These are phyloP conservation scores for Euura lappo DNA, from an alignment of 1,140 invertebrate genomes.

Conservation along the genomic window DNA sequence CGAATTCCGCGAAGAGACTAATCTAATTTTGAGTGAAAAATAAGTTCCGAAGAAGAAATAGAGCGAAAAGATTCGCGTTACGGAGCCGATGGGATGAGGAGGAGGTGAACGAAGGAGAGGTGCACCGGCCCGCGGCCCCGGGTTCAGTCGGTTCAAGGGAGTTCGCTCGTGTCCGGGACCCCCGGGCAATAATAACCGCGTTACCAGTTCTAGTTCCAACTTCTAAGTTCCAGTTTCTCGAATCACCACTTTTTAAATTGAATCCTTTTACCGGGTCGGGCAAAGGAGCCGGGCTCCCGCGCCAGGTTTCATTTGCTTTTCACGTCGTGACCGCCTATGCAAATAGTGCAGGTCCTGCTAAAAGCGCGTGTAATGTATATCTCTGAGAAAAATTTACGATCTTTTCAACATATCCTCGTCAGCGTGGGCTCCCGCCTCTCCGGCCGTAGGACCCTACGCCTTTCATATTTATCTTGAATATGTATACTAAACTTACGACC, in stretches of 20 bases:
- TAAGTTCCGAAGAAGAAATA: conserved; percentile 21
- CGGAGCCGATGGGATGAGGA: background rate
- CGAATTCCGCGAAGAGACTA: too few relatives aligned
- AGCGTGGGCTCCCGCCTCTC: conserved; percentile 15
- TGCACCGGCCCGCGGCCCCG: background rate
- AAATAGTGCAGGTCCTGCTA: conserved; percentile 30
- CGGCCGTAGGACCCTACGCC: conserved; percentile 8
- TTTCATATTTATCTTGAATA: conserved; percentile 3
- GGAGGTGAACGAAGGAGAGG: background rate
- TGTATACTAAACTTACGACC: background rate
- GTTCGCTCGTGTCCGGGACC: conserved; percentile 6
- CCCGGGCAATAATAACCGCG: background rate
- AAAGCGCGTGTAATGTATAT: conserved; percentile 36
- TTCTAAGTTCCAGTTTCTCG: conserved; percentile 25
- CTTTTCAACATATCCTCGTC: conserved; percentile 31
- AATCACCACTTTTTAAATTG: conserved; percentile 34
- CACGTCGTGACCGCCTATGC: conserved; percentile 31
- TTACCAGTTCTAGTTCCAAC: conserved; percentile 5
- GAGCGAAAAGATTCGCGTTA: conserved; percentile 14
- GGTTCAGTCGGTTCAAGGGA: conserved; percentile 4
- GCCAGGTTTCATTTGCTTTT: conserved; percentile 15
- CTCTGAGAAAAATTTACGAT: conserved; percentile 40
- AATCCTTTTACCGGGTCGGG: conserved; percentile 32
- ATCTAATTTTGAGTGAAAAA: conserved; percentile 10
- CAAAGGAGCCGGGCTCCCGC: too few relatives aligned